Percentiles rank a stretch among this genome's conserved stretches.
phyloP scores from a whole-genome alignment of 2,113 vertebrate genomes.

The Arenaria interpres region DNA sequence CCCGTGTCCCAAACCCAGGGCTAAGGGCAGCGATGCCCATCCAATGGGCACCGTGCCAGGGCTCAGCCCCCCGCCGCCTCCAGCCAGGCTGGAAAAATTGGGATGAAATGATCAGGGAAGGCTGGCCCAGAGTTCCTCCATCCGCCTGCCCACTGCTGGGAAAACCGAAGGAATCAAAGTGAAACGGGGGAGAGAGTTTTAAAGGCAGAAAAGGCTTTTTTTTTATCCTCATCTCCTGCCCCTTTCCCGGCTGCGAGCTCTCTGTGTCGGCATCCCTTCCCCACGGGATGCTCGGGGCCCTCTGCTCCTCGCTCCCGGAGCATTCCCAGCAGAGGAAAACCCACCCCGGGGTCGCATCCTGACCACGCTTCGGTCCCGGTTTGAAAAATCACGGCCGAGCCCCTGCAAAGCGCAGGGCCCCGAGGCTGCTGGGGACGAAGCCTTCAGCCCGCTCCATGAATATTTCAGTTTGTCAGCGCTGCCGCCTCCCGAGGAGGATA shows the following conservation, averaged over 20 bases:
- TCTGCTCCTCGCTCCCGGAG: fast-evolving
- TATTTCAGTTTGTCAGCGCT: background rate
- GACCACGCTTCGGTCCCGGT: background rate
- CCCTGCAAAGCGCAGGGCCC: background rate
- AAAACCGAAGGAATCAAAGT: background rate
- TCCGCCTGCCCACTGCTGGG: background rate
- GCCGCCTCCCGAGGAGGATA: background rate
- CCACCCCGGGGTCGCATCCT: fast-evolving
- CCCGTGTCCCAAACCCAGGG: fast-evolving
- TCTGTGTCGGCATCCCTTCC: fast-evolving
- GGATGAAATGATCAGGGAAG: background rate
- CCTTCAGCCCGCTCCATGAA: background rate
- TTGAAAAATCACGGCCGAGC: background rate
- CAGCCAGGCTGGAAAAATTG: background rate
- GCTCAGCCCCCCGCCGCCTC: background rate
- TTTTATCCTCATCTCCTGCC: background rate
- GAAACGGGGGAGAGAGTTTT: background rate
- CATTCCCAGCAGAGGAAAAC: background rate
- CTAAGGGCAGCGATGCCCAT: background rate
- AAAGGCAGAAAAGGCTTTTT: background rate
- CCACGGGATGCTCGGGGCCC: fast-evolving
- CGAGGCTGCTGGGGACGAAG: background rate
- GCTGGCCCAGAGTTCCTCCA: background rate
- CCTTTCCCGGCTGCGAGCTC: background rate
- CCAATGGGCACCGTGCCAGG: fast-evolving